These are phyloP conservation scores for Gastracanthus pulcherrimus DNA, from an alignment of 2,888 invertebrate genomes.

Conservation along the genomic window DNA sequence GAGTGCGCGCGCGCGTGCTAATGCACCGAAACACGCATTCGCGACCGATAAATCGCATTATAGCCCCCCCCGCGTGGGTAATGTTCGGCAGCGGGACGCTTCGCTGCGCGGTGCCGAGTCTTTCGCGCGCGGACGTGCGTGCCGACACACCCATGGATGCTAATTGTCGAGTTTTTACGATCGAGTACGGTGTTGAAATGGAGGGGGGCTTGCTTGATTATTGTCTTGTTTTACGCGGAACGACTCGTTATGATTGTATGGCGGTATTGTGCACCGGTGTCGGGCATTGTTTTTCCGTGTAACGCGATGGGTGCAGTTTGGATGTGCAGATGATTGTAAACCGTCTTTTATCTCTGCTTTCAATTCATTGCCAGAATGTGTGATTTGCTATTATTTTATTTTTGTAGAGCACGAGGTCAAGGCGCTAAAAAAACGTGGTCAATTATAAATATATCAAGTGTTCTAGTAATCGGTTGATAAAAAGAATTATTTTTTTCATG, in stretches of 20 bases:
- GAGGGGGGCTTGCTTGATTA: background rate
- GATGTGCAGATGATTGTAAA: background rate
- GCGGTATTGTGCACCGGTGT: background rate
- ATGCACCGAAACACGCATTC: constrained; percentile 44
- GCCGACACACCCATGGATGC: background rate
- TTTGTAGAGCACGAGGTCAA: too few species aligned
- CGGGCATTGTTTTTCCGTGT: background rate
- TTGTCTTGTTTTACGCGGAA: background rate
- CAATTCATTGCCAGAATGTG: too few species aligned
- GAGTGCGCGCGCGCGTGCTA: background rate
- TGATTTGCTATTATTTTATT: too few species aligned
- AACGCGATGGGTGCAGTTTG: background rate
- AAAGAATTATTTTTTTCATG: too few species aligned
- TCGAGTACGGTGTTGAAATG: background rate
- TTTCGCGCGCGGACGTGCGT: background rate
- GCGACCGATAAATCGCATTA: constrained; percentile 53
- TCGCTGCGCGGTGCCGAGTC: background rate
- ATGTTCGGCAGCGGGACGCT: background rate
- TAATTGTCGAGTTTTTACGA: background rate
- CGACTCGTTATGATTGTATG: background rate
- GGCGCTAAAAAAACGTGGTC: too few species aligned
- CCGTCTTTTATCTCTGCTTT: too few species aligned
- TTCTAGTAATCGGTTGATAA: too few species aligned
- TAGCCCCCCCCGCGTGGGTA: background rate
- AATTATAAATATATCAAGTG: too few species aligned